Conservation (phyloP, 2,113 vertebrate genomes). For the Mustela lutreola region DNA sequence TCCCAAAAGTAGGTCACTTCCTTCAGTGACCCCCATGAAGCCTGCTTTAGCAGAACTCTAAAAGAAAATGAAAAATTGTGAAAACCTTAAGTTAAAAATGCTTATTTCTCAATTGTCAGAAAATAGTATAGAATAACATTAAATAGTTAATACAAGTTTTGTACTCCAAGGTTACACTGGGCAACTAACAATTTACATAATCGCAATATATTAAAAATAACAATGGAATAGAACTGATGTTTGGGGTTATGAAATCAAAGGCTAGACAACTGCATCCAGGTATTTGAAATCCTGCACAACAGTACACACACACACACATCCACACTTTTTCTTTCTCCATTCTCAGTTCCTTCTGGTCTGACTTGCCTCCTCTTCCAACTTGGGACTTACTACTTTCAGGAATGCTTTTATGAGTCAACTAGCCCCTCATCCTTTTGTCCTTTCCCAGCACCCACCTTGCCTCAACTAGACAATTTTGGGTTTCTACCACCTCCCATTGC, state of each 20-base stretch:
- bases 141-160: neutral
- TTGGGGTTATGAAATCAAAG: neutral
- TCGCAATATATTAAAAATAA: neutral
- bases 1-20: neutral
- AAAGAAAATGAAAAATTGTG: neutral
- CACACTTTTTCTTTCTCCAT: no score
- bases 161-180: neutral
- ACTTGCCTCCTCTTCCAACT: neutral
- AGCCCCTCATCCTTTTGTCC: neutral
- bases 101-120: neutral
- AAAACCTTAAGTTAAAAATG: neutral
- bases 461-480: neutral
- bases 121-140: neutral
- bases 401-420: neutral
- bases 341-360: neutral
- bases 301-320: no score
- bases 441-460: neutral
- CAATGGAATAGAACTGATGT: neutral
- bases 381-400: neutral
- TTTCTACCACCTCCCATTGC: neutral
- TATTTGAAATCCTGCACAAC: neutral
- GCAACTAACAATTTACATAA: neutral
- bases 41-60: neutral
- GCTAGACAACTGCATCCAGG: rapidly evolving
- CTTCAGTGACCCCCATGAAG: neutral